These are phyloP conservation scores for Sicus ferrugineus DNA, from an alignment of 2,888 invertebrate genomes.

Conservation along the genomic window DNA sequence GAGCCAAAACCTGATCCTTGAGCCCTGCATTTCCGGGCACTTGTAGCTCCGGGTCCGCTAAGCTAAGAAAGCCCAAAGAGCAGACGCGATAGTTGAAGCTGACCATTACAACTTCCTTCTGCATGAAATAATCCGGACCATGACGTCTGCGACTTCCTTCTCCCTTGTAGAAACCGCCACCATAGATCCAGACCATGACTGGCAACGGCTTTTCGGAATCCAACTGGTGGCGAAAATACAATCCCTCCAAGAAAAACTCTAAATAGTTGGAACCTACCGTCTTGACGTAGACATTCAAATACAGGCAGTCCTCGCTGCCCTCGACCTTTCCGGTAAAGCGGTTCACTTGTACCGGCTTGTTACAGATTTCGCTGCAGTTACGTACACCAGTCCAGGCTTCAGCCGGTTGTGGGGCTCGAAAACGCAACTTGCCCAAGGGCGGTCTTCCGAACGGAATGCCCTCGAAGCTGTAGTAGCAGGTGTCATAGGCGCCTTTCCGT, in stretches of 20 bases:
- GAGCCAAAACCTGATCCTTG: slow-evolving; percentile 66
- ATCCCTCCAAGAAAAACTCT: background rate
- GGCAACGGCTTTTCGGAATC: slow-evolving; percentile 48
- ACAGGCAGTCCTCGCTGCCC: slow-evolving; percentile 67
- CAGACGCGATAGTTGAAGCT: slow-evolving; percentile 66
- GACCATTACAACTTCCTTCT: slow-evolving; percentile 62
- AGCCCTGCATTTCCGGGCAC: slow-evolving; percentile 68
- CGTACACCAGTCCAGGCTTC: slow-evolving; percentile 63
- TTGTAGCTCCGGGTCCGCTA: slow-evolving; percentile 64
- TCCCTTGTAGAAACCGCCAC: slow-evolving; percentile 65
- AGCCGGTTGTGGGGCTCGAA: slow-evolving; percentile 65
- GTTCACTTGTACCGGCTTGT: slow-evolving; percentile 56
- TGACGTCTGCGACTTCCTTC: slow-evolving; percentile 55
- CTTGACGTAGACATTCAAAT: slow-evolving; percentile 65
- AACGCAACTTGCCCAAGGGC: slow-evolving; percentile 57
- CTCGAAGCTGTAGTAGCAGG: slow-evolving; percentile 58
- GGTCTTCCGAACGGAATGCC: slow-evolving; percentile 62
- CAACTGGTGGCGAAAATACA: slow-evolving; percentile 37
- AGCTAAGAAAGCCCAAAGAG: slow-evolving; percentile 65
- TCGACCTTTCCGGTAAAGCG: slow-evolving; percentile 47
- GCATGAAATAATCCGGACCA: slow-evolving; percentile 65
- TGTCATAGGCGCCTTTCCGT: slow-evolving; percentile 57
- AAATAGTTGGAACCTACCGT: no score
- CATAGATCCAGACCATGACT: slow-evolving; percentile 66
- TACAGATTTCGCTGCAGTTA: slow-evolving; percentile 59